These are phyloP conservation scores for Hexactinellida sp. DNA, from an alignment of 37 sponge, comb jelly and placozoan species.

Conservation along the genomic window DNA sequence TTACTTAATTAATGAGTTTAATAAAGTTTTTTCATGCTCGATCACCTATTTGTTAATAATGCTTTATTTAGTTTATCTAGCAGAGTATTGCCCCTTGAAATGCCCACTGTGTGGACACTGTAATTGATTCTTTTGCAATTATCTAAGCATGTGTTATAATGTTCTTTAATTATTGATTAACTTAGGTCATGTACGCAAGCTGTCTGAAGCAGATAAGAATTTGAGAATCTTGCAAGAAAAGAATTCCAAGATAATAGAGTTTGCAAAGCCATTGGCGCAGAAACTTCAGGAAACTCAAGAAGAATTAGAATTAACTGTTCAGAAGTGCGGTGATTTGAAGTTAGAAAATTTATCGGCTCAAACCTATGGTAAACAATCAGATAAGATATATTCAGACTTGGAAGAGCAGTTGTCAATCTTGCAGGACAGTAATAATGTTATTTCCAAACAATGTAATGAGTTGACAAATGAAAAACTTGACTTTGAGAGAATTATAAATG, in stretches of 20 bases:
- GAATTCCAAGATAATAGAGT: not conserved
- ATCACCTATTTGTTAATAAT: too few species aligned
- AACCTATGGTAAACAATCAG: not conserved
- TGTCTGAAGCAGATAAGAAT: not conserved
- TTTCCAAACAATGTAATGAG: not conserved
- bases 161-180: not conserved
- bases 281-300: not conserved
- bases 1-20: too few species aligned
- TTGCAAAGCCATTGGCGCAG: not conserved
- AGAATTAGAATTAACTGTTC: not conserved
- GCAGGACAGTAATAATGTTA: not conserved
- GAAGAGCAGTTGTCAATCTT: not conserved
- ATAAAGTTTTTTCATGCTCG: too few species aligned
- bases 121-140: too few species aligned
- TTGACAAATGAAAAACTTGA: not conserved
- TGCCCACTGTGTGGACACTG: too few species aligned
- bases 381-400: not conserved
- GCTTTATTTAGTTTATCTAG: too few species aligned
- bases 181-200: not conserved
- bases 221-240: not conserved
- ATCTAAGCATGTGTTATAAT: too few species aligned
- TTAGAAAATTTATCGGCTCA: not conserved
- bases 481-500: not conserved
- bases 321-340: not conserved
- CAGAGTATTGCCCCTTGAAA: too few species aligned